These are phyloP conservation scores for Rhopalosiphum maidis DNA, from an alignment of 1,140 invertebrate species.

Conservation along the genomic window DNA sequence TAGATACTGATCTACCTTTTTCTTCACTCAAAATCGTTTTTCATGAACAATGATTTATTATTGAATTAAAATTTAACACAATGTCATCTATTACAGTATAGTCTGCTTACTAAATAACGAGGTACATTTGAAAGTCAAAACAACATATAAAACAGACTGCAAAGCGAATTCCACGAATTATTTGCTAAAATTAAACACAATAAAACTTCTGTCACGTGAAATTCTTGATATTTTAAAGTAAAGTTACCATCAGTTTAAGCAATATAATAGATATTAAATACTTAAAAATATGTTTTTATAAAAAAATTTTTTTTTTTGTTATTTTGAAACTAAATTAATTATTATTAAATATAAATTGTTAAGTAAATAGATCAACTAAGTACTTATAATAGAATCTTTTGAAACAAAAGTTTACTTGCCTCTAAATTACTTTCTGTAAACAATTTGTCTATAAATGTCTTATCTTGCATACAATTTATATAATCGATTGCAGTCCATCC, in stretches of 20 bases:
- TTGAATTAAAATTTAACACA: neutral
- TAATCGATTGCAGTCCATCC: slow-evolving; percentile 91
- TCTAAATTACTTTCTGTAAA: neutral
- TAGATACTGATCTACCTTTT: neutral
- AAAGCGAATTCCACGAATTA: neutral
- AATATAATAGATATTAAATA: neutral
- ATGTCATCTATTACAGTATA: neutral
- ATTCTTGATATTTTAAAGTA: neutral
- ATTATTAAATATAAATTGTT: neutral
- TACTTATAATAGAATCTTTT: neutral
- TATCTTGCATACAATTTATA: slow-evolving; percentile 83
- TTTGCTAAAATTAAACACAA: neutral
- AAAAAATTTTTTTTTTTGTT: neutral
- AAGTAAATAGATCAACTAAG: neutral
- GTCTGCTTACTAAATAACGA: neutral
- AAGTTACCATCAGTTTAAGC: neutral
- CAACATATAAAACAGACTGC: neutral
- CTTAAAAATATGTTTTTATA: neutral
- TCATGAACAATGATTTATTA: neutral
- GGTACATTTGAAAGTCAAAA: neutral
- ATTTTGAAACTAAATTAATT: neutral
- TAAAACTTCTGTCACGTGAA: neutral
- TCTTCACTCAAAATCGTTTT: neutral
- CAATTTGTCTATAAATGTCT: slow-evolving; percentile 79
- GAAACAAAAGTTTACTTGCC: neutral